phyloP scores from a whole-genome alignment of 1,140 invertebrate species.

The Euura saliciscinereae region DNA sequence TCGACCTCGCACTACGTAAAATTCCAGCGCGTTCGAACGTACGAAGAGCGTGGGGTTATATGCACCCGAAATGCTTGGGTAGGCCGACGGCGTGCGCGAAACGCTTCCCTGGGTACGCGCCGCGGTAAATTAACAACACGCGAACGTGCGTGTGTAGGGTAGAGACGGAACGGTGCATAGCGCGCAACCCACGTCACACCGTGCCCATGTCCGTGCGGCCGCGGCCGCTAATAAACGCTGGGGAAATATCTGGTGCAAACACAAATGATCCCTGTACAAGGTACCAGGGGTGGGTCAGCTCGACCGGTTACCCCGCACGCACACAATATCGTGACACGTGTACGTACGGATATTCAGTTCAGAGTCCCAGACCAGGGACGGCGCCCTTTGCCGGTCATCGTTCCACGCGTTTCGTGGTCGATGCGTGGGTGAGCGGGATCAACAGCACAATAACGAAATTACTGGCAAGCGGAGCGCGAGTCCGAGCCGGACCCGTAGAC shows the following conservation, averaged over 20 bases:
- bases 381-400: neutral
- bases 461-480: neutral
- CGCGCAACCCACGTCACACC: neutral
- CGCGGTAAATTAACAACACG: conserved; percentile 2
- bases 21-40: neutral
- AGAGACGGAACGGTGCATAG: neutral
- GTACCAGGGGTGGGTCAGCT: too few relatives aligned
- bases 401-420: neutral
- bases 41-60: neutral
- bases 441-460: conserved; percentile 1
- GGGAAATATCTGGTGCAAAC: too few relatives aligned
- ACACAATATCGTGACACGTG: too few relatives aligned
- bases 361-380: too few relatives aligned
- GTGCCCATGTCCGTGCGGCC: too few relatives aligned
- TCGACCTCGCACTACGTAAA: neutral
- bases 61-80: neutral
- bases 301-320: too few relatives aligned
- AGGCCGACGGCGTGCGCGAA: neutral
- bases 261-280: too few relatives aligned
- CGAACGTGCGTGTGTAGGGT: neutral
- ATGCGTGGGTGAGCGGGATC: neutral
- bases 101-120: neutral
- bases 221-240: too few relatives aligned
- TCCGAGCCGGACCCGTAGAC: neutral
- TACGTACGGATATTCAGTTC: too few relatives aligned